Percentiles rank a stretch among this genome's conserved stretches.
phyloP scores from a whole-genome alignment of 2,888 invertebrate genomes.

The Unio pictorum region DNA sequence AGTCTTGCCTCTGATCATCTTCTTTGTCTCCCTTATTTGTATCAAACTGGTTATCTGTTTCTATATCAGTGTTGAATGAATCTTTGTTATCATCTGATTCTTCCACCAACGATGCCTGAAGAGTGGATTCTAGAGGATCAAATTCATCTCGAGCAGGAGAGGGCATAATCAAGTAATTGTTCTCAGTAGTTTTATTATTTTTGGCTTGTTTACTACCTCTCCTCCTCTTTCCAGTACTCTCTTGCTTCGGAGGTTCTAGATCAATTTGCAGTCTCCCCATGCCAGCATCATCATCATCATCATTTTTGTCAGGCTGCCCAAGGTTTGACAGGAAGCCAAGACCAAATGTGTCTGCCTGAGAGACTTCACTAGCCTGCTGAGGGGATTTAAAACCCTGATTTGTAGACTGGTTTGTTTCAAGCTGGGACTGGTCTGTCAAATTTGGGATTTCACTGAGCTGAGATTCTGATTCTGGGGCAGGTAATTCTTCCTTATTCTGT shows the following conservation, averaged over 20 bases:
- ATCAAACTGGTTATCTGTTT: not conserved
- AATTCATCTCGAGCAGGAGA: slow-evolving; percentile 13
- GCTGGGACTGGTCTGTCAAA: not conserved
- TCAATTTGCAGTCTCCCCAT: slow-evolving; percentile 33
- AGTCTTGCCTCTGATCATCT: slow-evolving; percentile 32
- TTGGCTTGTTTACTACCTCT: slow-evolving; percentile 25
- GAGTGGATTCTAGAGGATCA: slow-evolving; percentile 2
- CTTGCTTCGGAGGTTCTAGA: slow-evolving; percentile 35
- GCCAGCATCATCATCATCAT: slow-evolving; percentile 39
- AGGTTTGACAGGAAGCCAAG: not conserved
- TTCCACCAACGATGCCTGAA: slow-evolving; percentile 3
- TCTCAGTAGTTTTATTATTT: slow-evolving; percentile 22
- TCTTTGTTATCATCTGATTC: slow-evolving; percentile 26
- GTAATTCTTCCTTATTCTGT: slow-evolving; percentile 11
- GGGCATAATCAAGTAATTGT: slow-evolving; percentile 26
- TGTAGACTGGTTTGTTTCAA: too few relatives aligned
- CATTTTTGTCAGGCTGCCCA: slow-evolving; percentile 19
- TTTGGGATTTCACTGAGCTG: slow-evolving; percentile 13
- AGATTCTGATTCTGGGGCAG: not conserved
- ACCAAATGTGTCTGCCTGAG: too few relatives aligned
- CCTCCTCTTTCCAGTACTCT: slow-evolving; percentile 27
- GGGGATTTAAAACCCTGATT: too few relatives aligned
- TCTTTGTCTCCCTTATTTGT: slow-evolving; percentile 15
- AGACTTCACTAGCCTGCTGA: too few relatives aligned
- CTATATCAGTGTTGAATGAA: slow-evolving; percentile 33